Base-by-base conservation (phyloP, 2,113 vertebrate genomes). In the Ceratotherium simum region DNA sequence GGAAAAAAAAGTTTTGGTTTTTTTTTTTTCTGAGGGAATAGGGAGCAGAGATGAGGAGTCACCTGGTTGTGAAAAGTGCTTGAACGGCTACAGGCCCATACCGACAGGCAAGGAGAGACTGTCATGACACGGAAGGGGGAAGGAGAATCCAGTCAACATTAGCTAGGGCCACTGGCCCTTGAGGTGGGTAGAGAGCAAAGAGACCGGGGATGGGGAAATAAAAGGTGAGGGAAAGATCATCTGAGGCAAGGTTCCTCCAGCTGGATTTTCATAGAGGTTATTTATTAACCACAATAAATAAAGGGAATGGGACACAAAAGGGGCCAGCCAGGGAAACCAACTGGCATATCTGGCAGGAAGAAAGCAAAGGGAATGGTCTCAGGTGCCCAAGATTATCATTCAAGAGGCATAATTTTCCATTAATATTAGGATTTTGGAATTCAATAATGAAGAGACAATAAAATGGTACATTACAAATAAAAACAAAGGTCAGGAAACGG, bases 271-370 rank as follows among this genome's bases (percentile, higher is more conserved):
- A 27, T 4, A 76, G 46, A 69, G 51, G 76, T 96, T 95, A 97
- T n/a, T 95, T 70, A 97, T 88, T 96, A 96, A 94, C n/a, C 67
- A 90, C 48, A 81, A 85, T 92, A 95, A 96, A 90, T 76, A 95
- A 95, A 93, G 73, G 54, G 64, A 95, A 96, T 11, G 36, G 87
- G 72, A 80, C n/a, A 90, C 87, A 92, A 90, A 1, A n/a, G 54
- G 62, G 89, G 42, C 64, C 48, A 79, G 48, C 69, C 33, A 84
- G 39, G 58, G 51, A 87, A 96, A 91, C 3, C 42, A 95, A 36
- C 3, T 10, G 27, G 42, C 39, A n/a, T 69, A 31, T 46, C 17
- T 96, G 90, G 87, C 83, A 94, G 64, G 54, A 65, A 81, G 29
- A 90, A 91, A 93, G 36, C 39, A 56, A 21, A 86, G 79, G 39